phyloP scores from a whole-genome alignment of 1,140 invertebrate genomes.

The Diplogasteroides magnus region DNA sequence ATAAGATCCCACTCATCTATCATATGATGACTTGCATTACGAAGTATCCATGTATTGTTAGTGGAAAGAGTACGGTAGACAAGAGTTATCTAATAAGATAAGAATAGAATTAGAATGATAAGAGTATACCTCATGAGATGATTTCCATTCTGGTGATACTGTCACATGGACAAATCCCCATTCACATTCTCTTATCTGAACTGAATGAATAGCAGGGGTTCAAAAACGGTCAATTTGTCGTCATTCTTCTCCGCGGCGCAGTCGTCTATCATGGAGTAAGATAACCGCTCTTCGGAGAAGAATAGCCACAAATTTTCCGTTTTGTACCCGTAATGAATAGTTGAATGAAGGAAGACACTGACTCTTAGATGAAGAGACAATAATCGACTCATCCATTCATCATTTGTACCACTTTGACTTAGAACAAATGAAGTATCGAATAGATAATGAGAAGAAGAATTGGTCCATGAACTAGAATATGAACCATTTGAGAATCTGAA shows the following conservation, averaged over 20 bases:
- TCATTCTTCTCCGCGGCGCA: not conserved
- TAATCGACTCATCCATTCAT: not conserved
- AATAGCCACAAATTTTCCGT: too few relatives aligned
- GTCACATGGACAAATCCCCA: not conserved
- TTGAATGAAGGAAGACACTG: too few relatives aligned
- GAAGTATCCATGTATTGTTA: not conserved
- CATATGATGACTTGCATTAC: not conserved
- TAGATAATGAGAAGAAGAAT: not conserved
- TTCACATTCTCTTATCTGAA: not conserved
- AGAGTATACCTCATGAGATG: not conserved
- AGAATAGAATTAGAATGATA: not conserved
- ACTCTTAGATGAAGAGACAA: too few relatives aligned
- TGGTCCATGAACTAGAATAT: not conserved
- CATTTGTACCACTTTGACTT: not conserved
- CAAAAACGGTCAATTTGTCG: too few relatives aligned
- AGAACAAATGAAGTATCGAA: not conserved
- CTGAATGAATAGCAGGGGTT: not conserved
- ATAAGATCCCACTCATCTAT: not conserved
- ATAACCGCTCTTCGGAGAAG: too few relatives aligned
- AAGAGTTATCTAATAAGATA: not conserved
- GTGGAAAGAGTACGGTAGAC: not conserved
- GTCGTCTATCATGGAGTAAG: not conserved
- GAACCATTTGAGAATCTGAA: not conserved
- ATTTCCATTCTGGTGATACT: not conserved
- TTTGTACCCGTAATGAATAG: too few relatives aligned